A percentile compares a stretch with the other conserved stretches of the same genome.
Evolutionary conservation across 2,797 vertebrate species (phyloP).

Genomic region (Acestrorhynchus altus): DNA sequence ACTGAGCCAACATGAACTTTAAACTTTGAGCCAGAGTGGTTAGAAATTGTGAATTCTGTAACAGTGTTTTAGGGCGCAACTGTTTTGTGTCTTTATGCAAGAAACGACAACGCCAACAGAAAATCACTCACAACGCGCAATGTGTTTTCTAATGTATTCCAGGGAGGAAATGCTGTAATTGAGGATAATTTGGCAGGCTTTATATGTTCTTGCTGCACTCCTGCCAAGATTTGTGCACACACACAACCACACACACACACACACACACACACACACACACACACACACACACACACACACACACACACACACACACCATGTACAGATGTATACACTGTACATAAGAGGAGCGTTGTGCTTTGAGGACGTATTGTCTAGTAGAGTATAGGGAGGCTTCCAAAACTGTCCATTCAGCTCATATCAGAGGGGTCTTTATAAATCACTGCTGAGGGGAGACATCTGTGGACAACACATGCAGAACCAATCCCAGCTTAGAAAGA

Average conservation of each 20-base stretch:
- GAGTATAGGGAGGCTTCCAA: constrained; percentile 73
- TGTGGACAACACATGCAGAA: constrained; percentile 23
- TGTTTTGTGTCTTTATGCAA: constrained; percentile 26
- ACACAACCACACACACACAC: constrained; percentile 13
- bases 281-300: constrained; percentile 24
- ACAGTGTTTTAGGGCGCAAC: constrained; percentile 31
- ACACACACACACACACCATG: not conserved
- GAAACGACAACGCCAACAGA: constrained; percentile 19
- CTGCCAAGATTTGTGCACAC: constrained; percentile 43
- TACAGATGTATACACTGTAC: constrained; percentile 48
- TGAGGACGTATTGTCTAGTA: constrained; percentile 69
- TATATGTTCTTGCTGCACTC: constrained; percentile 45
- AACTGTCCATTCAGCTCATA: constrained; percentile 79
- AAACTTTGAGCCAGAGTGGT: constrained; percentile 22
- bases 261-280: too few species aligned
- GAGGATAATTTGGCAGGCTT: constrained; percentile 47
- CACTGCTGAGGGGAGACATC: constrained; percentile 35
- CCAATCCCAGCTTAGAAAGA: not conserved
- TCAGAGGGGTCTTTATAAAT: constrained; percentile 79
- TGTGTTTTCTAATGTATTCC: constrained; percentile 41
- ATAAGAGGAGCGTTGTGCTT: constrained; percentile 44
- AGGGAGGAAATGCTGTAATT: constrained; percentile 53
- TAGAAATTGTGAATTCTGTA: constrained; percentile 41
- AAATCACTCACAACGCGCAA: constrained; percentile 14
- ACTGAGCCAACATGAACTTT: constrained; percentile 31